These are phyloP conservation scores for Lobophora halterata DNA, from an alignment of 2,888 invertebrate species.

Conservation along the genomic window DNA sequence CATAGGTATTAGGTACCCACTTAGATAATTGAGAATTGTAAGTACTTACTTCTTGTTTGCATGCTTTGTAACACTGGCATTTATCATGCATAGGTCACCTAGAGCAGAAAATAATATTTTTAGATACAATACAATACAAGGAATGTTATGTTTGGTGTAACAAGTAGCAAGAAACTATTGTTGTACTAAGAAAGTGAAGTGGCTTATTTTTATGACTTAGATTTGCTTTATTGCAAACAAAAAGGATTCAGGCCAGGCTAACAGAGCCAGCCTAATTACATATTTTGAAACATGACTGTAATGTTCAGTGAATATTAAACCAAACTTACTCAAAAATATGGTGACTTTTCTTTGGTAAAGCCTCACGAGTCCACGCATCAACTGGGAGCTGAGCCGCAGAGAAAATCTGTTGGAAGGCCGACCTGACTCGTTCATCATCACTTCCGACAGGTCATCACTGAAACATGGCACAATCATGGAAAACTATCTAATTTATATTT, in stretches of 20 bases:
- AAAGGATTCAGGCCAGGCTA: no score
- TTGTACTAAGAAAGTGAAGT: background rate
- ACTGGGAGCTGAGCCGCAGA: slow-evolving; percentile 65
- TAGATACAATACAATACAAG: no score
- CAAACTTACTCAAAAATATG: slow-evolving; percentile 51
- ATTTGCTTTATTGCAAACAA: no score
- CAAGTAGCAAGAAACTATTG: background rate
- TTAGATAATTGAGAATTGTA: no score
- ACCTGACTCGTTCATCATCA: slow-evolving; percentile 65
- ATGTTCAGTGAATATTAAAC: no score
- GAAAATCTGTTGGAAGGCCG: slow-evolving; percentile 62
- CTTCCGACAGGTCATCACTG: slow-evolving; percentile 62
- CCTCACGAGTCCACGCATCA: slow-evolving; percentile 62
- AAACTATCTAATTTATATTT: background rate
- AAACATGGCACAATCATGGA: slow-evolving; percentile 10
- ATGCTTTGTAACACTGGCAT: slow-evolving; percentile 56
- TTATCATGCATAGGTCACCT: slow-evolving; percentile 68
- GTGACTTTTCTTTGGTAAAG: slow-evolving; percentile 63
- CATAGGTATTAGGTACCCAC: no score
- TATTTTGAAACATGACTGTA: no score
- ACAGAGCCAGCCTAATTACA: no score
- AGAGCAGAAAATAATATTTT: no score
- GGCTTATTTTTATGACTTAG: no score
- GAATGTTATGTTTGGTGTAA: background rate
- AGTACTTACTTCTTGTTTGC: slow-evolving; percentile 64